Conservation (phyloP, 2,797 vertebrate genomes). For the Micromesistius poutassou region DNA sequence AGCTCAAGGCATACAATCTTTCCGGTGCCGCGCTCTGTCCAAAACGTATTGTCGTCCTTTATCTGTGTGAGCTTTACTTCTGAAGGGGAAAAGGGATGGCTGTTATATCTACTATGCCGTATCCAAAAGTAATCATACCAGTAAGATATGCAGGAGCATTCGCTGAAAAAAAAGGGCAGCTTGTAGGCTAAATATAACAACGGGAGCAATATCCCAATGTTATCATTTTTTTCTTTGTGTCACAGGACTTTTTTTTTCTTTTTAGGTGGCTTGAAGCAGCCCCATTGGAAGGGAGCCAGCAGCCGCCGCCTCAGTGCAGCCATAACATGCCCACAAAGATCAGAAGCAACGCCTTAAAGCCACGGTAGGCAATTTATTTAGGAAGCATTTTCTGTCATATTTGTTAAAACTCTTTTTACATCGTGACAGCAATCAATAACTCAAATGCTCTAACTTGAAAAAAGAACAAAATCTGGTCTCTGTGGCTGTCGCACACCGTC, state of each 20-base stretch:
- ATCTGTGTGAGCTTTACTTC: background rate
- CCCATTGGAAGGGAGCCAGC: background rate
- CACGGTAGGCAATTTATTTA: too few relatives aligned
- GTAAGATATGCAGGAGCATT: background rate
- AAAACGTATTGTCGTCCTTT: background rate
- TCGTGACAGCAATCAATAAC: too few relatives aligned
- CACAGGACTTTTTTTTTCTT: background rate
- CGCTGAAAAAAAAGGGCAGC: background rate
- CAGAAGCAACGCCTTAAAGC: background rate
- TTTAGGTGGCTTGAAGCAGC: background rate
- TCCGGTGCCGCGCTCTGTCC: background rate
- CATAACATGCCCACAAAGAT: background rate
- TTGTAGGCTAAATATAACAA: background rate
- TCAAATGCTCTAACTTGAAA: too few relatives aligned
- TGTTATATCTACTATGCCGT: background rate
- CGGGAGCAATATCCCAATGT: background rate
- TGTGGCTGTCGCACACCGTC: too few relatives aligned
- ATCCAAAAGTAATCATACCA: background rate
- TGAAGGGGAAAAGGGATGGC: background rate
- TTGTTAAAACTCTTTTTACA: too few relatives aligned
- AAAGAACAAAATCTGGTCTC: too few relatives aligned
- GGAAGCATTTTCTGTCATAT: too few relatives aligned
- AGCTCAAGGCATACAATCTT: background rate
- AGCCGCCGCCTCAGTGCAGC: background rate
- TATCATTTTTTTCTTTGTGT: background rate